These are phyloP conservation scores for Laothoe populi DNA, from an alignment of 2,888 invertebrate species.

Conservation along the genomic window DNA sequence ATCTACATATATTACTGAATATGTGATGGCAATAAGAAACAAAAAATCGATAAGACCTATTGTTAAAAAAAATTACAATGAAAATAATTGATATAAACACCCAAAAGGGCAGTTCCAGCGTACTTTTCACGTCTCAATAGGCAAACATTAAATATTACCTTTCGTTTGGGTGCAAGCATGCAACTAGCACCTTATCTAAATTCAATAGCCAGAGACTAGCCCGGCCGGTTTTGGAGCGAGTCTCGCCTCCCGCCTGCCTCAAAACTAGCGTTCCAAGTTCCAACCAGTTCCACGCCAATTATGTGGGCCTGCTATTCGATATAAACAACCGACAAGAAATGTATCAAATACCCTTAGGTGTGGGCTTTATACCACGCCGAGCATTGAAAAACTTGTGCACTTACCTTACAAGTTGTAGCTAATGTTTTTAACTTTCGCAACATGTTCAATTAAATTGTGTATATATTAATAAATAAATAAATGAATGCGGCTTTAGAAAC, in stretches of 20 bases:
- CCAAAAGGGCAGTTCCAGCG: too few relatives aligned
- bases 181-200: slow-evolving; percentile 58
- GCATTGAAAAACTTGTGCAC: slow-evolving; percentile 14
- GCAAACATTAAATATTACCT: slow-evolving; percentile 26
- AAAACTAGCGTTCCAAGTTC: slow-evolving; percentile 35
- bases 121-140: not conserved
- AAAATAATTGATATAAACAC: too few relatives aligned
- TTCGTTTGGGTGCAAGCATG: slow-evolving; percentile 29
- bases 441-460: slow-evolving; percentile 6
- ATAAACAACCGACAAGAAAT: slow-evolving; percentile 55
- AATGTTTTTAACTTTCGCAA: slow-evolving; percentile 23
- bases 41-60: too few relatives aligned
- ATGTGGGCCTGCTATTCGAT: slow-evolving; percentile 25
- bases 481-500: not conserved
- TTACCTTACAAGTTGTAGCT: not conserved
- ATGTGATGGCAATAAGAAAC: too few relatives aligned
- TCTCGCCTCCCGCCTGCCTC: slow-evolving; percentile 32
- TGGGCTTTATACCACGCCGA: slow-evolving; percentile 28
- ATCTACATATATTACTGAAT: too few relatives aligned
- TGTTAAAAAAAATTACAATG: too few relatives aligned
- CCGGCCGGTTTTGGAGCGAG: slow-evolving; percentile 58
- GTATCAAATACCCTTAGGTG: slow-evolving; percentile 48
- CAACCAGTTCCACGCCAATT: slow-evolving; percentile 54
- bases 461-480: not conserved
- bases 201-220: slow-evolving; percentile 52